phyloP scores from a whole-genome alignment of 2,888 invertebrate species.

The Hydrotaea cyrtoneurina region DNA sequence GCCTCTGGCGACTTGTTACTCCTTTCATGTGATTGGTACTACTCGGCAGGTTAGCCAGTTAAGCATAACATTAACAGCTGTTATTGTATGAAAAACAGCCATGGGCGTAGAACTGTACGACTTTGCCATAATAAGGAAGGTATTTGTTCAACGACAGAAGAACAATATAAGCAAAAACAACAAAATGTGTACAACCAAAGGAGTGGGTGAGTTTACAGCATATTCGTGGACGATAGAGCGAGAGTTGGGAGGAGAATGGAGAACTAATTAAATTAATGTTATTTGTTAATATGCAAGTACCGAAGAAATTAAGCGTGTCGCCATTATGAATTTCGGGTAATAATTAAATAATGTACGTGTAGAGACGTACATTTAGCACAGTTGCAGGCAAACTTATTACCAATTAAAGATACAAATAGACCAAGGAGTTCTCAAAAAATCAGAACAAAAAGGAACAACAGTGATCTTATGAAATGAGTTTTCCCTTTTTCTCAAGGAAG shows the following conservation, averaged over 20 bases:
- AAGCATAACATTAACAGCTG: conserved; percentile 35
- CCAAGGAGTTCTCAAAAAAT: background rate
- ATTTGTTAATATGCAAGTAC: conserved; percentile 50
- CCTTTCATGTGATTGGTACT: conserved; percentile 30
- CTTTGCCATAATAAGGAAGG: conserved; percentile 35
- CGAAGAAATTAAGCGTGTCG: conserved; percentile 30
- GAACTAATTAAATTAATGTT: conserved; percentile 64
- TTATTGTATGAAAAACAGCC: conserved; percentile 18
- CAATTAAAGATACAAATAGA: background rate
- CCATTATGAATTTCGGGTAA: conserved; percentile 19
- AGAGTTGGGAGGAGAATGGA: conserved; percentile 30
- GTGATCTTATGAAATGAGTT: background rate
- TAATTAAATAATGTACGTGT: conserved; percentile 13
- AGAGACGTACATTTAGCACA: background rate
- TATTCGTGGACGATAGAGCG: background rate
- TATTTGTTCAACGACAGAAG: background rate
- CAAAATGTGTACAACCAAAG: background rate
- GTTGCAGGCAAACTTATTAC: conserved; percentile 5
- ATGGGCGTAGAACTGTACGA: conserved; percentile 30
- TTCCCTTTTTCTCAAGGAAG: background rate
- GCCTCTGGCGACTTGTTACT: conserved; percentile 55
- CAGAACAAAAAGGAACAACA: background rate
- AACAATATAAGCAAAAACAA: background rate
- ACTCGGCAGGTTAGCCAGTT: conserved; percentile 10
- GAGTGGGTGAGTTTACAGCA: background rate